Evolutionary conservation across 37 sponge, comb jelly and placozoan species (phyloP).

Genomic region (Tethya wilhelma): DNA sequence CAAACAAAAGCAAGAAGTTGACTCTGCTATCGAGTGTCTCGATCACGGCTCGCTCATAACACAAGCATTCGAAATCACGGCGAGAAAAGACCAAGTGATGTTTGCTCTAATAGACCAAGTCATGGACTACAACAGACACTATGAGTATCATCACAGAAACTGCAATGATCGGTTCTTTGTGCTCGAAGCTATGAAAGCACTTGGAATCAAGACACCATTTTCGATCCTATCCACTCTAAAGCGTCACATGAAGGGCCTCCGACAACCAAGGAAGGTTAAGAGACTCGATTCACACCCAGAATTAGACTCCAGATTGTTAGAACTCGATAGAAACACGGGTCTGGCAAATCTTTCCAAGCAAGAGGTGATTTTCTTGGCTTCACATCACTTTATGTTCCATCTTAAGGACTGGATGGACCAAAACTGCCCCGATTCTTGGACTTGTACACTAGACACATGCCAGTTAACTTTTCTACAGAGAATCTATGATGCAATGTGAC

Average conservation of each 20-base stretch:
- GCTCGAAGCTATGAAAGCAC: not conserved
- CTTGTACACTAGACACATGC: too few species aligned
- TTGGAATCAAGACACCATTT: not conserved
- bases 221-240: not conserved
- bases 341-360: too few species aligned
- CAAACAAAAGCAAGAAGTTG: not conserved
- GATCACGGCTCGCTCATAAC: not conserved
- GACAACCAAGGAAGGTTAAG: not conserved
- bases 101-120: not conserved
- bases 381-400: too few species aligned
- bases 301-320: too few species aligned
- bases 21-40: not conserved
- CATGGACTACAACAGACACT: not conserved
- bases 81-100: not conserved
- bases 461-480: too few species aligned
- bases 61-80: not conserved
- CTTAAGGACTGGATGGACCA: too few species aligned
- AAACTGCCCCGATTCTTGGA: too few species aligned
- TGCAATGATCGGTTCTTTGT: constrained; percentile 4
- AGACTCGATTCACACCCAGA: too few species aligned
- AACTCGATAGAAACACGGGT: too few species aligned
- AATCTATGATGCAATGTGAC: too few species aligned
- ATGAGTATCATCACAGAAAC: not conserved
- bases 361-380: too few species aligned
- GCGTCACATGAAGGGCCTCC: not conserved